Percentiles rank a stretch among this genome's conserved stretches.
Evolutionary conservation across 2,797 vertebrate species (phyloP).

Genomic region (Semotilus atromaculatus): DNA sequence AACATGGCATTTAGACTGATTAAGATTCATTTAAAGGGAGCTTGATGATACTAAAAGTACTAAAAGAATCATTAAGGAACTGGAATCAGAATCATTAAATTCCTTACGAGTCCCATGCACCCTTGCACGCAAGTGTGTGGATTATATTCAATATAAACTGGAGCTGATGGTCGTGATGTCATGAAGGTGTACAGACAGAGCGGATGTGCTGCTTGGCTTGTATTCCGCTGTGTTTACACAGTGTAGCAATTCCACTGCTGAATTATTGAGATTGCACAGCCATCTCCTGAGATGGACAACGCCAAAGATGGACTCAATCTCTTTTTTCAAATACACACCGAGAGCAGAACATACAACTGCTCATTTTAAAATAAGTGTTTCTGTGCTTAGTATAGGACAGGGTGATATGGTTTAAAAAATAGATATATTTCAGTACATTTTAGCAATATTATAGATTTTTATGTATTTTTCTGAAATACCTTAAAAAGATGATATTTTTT

Average conservation of each 20-base stretch:
- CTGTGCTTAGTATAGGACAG: conserved; percentile 1
- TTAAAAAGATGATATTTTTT: neutral
- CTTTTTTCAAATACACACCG: conserved; percentile 43
- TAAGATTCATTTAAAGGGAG: neutral
- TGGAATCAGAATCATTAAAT: neutral
- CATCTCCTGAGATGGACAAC: conserved; percentile 45
- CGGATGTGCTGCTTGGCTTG: conserved; percentile 49
- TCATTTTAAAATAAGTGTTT: conserved; percentile 20
- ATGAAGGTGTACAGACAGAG: conserved; percentile 37
- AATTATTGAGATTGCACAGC: conserved; percentile 61
- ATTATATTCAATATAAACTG: neutral
- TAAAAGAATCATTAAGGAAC: conserved; percentile 2
- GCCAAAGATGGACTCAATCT: conserved; percentile 43
- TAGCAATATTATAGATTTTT: neutral
- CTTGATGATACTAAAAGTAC: neutral
- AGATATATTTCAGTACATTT: neutral
- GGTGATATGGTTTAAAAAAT: neutral
- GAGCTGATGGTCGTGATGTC: conserved; percentile 7
- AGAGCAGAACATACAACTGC: conserved; percentile 23
- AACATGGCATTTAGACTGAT: conserved; percentile 15
- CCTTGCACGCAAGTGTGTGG: neutral
- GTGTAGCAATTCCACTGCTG: conserved; percentile 59
- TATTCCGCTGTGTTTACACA: conserved; percentile 59
- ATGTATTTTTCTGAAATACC: neutral
- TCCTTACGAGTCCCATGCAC: neutral